Evolutionary conservation across 2,797 vertebrate genomes (phyloP), one percentile per base, ranked within the genome.

Genomic region (Cossypha dichroa): DNA sequence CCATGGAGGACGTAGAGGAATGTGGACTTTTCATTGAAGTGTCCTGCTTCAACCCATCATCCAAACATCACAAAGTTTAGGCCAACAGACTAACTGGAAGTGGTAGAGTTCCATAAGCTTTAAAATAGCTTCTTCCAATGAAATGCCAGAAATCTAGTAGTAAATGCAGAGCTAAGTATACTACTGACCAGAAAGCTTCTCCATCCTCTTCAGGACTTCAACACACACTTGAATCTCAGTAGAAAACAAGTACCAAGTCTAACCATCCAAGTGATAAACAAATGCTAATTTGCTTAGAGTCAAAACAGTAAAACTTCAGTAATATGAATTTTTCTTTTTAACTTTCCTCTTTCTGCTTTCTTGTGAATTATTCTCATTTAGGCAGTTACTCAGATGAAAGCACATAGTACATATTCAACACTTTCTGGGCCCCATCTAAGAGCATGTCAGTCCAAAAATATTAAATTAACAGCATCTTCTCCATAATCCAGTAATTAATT

Each of bases 11-110:
- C 31, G 15, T 4, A 6, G 17, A 93, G 29, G 58, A 74, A 29
- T 0, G 2, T 0, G 21, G 31, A 66, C 11, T 62, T 72, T 4
- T 13, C 10, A 63, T 28, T 12, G 13, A 46, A 51, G 18, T 6
- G 15, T 23, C 48, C 45, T 48, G 10, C 34, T 92, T 28, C n/a
- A 80, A 34, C 7, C 18, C 49, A 25, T 4, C 11, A 80, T 10
- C 17, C 38, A 79, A 25, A 49, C 4, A 62, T 1, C 28, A 54
- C 11, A 23, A 60, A 23, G n/a, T 41, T 86, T 28, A 75, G 41
- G 54, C 18, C n/a, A 64, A n/a, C 0, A 73, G 9, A 82, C 2
- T 31, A 69, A 86, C 8, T 12, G 16, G 15, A 82, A 75, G 7
- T 23, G 2, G 10, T 2, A 63, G 43, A 56, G 14, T 28, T 85